Base-by-base conservation (phyloP, 2,888 invertebrate genomes). In the Auanema sp. region DNA sequence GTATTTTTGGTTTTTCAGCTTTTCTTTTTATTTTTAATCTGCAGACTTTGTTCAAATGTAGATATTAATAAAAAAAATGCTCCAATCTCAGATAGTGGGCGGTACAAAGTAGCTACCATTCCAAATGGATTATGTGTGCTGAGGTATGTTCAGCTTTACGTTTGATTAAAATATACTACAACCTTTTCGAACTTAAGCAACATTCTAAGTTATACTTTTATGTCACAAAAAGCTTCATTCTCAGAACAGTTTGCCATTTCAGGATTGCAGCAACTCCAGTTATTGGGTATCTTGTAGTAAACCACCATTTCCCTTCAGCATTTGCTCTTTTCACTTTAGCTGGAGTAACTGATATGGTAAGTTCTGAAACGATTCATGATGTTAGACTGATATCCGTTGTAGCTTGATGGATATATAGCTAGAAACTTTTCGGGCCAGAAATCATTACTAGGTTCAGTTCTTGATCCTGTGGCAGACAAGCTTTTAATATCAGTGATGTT, bases 381-480 rank as follows among this genome's bases (percentile, higher is more conserved):
- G 25, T 1, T 8, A 14, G 2, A n/a, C 52, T n/a, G 5, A 8
- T 16, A 1, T 16, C 18, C n/a, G 12, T 60, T 77, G 41, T 65
- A 83, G 77, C 56, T 79, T 58, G 97, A 98, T 87, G 97, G 97
- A 8, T 93, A 91, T 89, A 95, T 98, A 83, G 97, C 97, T 0
- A 88, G 97, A 64, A 91, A 90, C 58, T 94, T 91, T 89, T 89
- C 90, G 68, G 90, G 90, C 41, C 97, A 98, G 84, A 90, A 92
- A 24, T 92, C 95, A 33, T 91, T 92, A 84, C 89, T 93, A 83
- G 97, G 97, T 0, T 93, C 93, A 64, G 93, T 95, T 81, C 85
- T 98, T 16, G 97, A 98, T 85, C 97, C 97, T 0, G 89, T 95
- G 87, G 97, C 97, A 2, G 97, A 98, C 85, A 98, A 98, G 87